A percentile compares a stretch with the other conserved stretches of the same genome.
These are phyloP conservation scores for Rugalucina vietnamica DNA, from an alignment of 2,888 invertebrate genomes.

Conservation along the genomic window DNA sequence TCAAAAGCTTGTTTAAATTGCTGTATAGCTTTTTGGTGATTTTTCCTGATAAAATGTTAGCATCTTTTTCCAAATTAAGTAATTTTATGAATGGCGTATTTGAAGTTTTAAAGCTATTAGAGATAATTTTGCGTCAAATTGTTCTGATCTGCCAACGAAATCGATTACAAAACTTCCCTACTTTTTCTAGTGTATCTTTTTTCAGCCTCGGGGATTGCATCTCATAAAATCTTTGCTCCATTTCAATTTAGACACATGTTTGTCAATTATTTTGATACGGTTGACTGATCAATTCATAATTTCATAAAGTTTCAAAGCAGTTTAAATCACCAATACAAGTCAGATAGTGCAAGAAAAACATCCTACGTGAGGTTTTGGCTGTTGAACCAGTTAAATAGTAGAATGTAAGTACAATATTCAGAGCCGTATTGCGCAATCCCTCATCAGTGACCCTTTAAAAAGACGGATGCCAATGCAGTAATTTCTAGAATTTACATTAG, in stretches of 20 bases:
- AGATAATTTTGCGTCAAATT: constrained; percentile 14
- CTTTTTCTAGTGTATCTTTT: not conserved
- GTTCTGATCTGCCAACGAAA: not conserved
- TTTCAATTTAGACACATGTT: constrained; percentile 1
- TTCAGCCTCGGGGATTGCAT: not conserved
- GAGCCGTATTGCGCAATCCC: too few species aligned
- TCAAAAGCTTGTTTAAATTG: too few species aligned
- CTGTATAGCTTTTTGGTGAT: not conserved
- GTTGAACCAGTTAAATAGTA: too few species aligned
- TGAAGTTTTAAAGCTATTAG: not conserved
- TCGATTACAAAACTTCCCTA: not conserved
- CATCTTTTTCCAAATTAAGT: not conserved
- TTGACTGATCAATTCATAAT: not conserved
- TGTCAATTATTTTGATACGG: not conserved
- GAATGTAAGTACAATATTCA: too few species aligned
- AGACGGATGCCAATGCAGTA: too few species aligned
- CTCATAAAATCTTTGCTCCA: not conserved
- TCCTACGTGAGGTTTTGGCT: too few species aligned
- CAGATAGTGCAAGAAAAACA: too few species aligned
- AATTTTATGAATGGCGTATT: not conserved
- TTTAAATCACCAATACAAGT: too few species aligned
- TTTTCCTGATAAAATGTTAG: not conserved
- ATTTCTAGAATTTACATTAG: too few species aligned
- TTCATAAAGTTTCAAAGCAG: too few species aligned
- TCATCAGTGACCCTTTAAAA: too few species aligned